Evolutionary conservation across 2,113 vertebrate genomes (phyloP).

Genomic region (Tiliqua scincoides): DNA sequence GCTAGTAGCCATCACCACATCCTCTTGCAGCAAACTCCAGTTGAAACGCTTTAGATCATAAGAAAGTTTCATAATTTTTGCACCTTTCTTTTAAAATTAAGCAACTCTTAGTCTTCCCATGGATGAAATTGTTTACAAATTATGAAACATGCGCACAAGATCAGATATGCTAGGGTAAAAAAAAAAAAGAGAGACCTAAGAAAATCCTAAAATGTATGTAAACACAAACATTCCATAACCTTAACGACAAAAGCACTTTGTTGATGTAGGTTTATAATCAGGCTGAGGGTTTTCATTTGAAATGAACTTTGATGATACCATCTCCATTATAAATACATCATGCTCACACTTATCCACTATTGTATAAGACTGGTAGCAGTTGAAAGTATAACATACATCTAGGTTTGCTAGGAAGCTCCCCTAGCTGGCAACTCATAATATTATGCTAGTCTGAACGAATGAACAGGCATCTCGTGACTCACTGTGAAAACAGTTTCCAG

Average conservation of each 20-base stretch:
- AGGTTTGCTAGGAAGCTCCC: slow-evolving; percentile 50
- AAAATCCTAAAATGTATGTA: not conserved
- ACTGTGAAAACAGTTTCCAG: slow-evolving; percentile 39
- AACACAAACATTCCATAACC: not conserved
- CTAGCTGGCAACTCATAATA: slow-evolving; percentile 48
- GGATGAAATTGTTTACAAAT: not conserved
- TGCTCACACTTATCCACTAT: not conserved
- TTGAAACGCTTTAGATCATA: not conserved
- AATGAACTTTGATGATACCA: slow-evolving; percentile 11
- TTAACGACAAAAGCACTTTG: not conserved
- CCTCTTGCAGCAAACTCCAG: too few relatives aligned
- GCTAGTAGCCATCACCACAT: too few relatives aligned
- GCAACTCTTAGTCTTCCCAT: not conserved
- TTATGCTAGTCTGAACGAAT: slow-evolving; percentile 55
- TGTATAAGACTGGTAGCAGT: slow-evolving; percentile 15
- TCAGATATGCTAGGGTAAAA: not conserved
- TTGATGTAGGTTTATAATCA: not conserved
- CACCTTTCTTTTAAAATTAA: not conserved
- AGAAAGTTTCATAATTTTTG: not conserved
- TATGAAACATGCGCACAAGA: not conserved
- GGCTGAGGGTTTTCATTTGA: not conserved
- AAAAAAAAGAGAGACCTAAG: not conserved
- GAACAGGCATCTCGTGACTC: slow-evolving; percentile 57
- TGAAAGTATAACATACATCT: not conserved
- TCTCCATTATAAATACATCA: accelerated